Percentiles rank a stretch among this genome's conserved stretches.
These are phyloP conservation scores for Phenganax stokvisi DNA, from an alignment of 92 coral and sea anemone species.

Conservation along the genomic window DNA sequence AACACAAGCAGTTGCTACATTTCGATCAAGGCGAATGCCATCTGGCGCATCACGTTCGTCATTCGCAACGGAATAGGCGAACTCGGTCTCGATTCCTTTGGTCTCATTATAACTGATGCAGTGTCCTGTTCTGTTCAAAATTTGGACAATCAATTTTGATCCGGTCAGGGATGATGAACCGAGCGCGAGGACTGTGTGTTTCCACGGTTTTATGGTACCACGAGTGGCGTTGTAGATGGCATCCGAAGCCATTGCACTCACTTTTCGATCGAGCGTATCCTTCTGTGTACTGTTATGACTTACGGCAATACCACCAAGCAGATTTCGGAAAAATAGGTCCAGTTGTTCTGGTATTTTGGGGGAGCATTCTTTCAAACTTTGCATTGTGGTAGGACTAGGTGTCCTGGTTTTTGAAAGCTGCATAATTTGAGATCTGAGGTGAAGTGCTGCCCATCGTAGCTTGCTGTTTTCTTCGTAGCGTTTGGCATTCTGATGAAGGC, in stretches of 20 bases:
- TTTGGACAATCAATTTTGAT: constrained; percentile 10
- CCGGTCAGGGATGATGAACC: constrained; percentile 32
- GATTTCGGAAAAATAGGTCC: constrained; percentile 30
- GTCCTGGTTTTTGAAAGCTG: constrained; percentile 35
- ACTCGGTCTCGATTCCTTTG: constrained; percentile 27
- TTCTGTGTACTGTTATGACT: constrained; percentile 12
- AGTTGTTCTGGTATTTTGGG: constrained; percentile 32
- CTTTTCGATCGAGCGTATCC: constrained; percentile 23
- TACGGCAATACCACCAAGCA: constrained; percentile 19
- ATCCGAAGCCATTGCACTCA: constrained; percentile 28
- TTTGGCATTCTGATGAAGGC: constrained; percentile 21
- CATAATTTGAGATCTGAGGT: constrained; percentile 39
- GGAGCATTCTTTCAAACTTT: constrained; percentile 32
- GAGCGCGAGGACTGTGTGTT: constrained; percentile 23
- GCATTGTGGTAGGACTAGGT: constrained; percentile 28
- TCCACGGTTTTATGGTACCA: constrained; percentile 34
- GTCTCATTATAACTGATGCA: constrained; percentile 22
- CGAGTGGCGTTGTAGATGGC: constrained; percentile 31
- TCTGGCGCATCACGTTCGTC: constrained; percentile 33
- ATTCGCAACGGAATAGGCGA: constrained; percentile 26
- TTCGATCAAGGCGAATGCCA: constrained; percentile 28
- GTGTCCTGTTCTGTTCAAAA: constrained; percentile 30
- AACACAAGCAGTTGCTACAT: constrained; percentile 22
- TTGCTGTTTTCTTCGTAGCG: constrained; percentile 33
- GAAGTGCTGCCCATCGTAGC: constrained; percentile 22